Conservation (phyloP, 2,113 vertebrate genomes). For the Coreoperca whiteheadi region DNA sequence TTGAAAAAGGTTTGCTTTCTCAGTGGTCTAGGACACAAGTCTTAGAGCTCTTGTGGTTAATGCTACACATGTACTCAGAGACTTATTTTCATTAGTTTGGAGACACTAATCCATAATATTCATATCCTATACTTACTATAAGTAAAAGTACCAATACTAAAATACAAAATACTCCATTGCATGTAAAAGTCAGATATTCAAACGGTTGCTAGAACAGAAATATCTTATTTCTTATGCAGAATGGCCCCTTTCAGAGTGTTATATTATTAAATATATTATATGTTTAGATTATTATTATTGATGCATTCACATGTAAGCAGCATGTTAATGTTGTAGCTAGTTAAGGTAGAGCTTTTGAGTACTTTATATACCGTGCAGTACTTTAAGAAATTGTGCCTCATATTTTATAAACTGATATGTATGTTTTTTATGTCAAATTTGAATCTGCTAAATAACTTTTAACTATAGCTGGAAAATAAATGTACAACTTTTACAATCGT, state of each 20-base stretch:
- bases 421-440: not conserved
- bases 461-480: not conserved
- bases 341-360: too few relatives aligned
- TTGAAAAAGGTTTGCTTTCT: too few relatives aligned
- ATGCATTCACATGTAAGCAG: not conserved
- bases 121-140: not conserved
- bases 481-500: too few relatives aligned
- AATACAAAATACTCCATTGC: not conserved
- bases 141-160: not conserved
- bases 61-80: not conserved
- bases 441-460: not conserved
- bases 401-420: not conserved
- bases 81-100: not conserved
- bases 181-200: not conserved
- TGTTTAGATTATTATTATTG: not conserved
- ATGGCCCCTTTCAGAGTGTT: not conserved
- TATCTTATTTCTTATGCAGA: not conserved
- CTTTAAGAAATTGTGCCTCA: not conserved
- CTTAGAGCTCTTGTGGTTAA: not conserved
- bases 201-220: not conserved
- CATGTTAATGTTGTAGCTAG: not conserved
- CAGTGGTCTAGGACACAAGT: not conserved
- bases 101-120: not conserved
- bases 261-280: not conserved
- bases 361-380: too few relatives aligned